Base-by-base conservation (phyloP, 2,888 invertebrate genomes). In the Sarcophaga subvicina region DNA sequence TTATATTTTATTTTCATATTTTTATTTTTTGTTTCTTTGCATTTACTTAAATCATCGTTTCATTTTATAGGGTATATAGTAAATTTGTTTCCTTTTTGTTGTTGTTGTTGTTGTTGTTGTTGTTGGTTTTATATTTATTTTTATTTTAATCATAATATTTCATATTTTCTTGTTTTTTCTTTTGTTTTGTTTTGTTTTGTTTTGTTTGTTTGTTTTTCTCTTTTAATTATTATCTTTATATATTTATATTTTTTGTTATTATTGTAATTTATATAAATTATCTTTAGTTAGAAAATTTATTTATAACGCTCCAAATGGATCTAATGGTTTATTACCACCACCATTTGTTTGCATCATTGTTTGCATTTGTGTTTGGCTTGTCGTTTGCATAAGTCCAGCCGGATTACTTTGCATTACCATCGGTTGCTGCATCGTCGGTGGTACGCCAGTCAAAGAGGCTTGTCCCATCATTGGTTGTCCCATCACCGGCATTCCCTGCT, bases 241-340 rank as follows among this genome's bases (percentile, higher is more conserved):
- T 54, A 54, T 54, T 54, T 54, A 54, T 78, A 20, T 66, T 25
- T 47, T 27, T 80, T 69, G 59, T 70, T 85, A 37, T 69, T 76
- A 59, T 54, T 59, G 12, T 20, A 70, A 45, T 45, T 66, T 45
- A 54, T 81, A 59, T 59, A 67, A 80, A 72, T 67, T 54, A 14
- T 54, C 54, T 54, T 54, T 54, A 54, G 14, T 54, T 54, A 4
- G 14, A 54, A 17, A 17, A 87, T 71, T 85, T 85, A 88, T 90
- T 93, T 93, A 93, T 92, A 93, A 93, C 90, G 94, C 94, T 90
- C 94, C 94, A 91, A 94, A 94, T 86, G 94, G 94, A 93, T 94
- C 94, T 88, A 94, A 92, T 90, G 94, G 94, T 91, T 94, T 94
- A 92, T 93, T 92, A 91, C 89, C 89, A 69, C 92, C 92, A 88